Evolutionary conservation across 2,113 vertebrate species (phyloP), one percentile per base, ranked within the genome.

Genomic region (Cottus gobio): DNA sequence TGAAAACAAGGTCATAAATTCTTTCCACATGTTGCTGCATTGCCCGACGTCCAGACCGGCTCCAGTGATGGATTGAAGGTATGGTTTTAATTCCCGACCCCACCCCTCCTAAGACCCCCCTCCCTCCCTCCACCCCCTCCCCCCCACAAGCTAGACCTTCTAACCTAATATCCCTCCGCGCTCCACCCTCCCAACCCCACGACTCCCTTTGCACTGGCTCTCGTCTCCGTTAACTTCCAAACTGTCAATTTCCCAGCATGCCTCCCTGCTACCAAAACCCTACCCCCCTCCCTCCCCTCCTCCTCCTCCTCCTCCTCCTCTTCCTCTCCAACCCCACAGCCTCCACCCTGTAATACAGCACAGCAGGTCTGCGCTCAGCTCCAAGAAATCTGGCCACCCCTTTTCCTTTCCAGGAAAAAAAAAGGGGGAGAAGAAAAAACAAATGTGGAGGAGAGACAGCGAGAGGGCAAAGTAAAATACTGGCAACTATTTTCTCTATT

Each of bases 1-100:
- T 93, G 92, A 95, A 95, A 94, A 94, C 80, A 94, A 92, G 95
- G 95, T 94, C 95, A 95, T 91, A 94, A 94, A 95, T 94, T 95
- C 92, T 92, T 95, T 95, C 94, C 94, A 95, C 92, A 95, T 95
- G 95, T 95, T 93, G 89, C 77, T 83, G 87, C 82, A 66, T 62
- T 64, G 85, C 89, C 71, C 82, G 86, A 92, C 85, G 75, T 87
- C 89, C 91, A 92, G 92, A 82, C 83, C 72, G 56, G 84, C 83
- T 84, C 85, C 86, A 80, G 80, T 93, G 92, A 93, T 93, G 87
- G 90, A 95, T 90, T 83, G 90, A 85, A 94, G 87, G 92, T 89
- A 94, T 91, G 93, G 91, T 93, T 94, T 91, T 88, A 91, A 93
- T 93, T 93, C 90, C 26, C 84, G 77, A 30, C 71, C 42, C 80